Percentiles rank a stretch among this genome's conserved stretches.
Evolutionary conservation across 2,113 vertebrate species (phyloP).

Genomic region (Motacilla alba): DNA sequence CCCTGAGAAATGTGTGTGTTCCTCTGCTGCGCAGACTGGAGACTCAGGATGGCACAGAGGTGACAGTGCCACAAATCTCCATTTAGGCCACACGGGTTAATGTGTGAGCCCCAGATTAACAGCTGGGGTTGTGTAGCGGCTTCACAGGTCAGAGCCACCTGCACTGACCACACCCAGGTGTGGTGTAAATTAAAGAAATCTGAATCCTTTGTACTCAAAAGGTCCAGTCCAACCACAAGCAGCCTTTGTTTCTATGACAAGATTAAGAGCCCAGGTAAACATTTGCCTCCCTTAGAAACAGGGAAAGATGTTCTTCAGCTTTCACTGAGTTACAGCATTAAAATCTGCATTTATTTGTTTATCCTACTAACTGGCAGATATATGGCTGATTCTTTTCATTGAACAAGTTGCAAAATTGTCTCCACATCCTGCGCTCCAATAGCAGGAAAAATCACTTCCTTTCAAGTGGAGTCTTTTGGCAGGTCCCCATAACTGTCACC

Average conservation of each 20-base stretch:
- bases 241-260: not conserved
- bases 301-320: not conserved
- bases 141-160: not conserved
- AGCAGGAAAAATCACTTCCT: not conserved
- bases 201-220: not conserved
- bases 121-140: not conserved
- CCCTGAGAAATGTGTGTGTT: not conserved
- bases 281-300: not conserved
- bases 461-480: not conserved
- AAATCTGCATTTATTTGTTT: not conserved
- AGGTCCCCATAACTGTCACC: not conserved
- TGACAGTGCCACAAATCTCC: constrained; percentile 53
- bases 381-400: not conserved
- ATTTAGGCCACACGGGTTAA: constrained; percentile 11
- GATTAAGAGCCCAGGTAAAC: not conserved
- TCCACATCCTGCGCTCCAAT: not conserved
- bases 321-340: not conserved
- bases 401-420: not conserved
- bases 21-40: not conserved
- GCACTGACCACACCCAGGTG: not conserved
- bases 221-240: not conserved
- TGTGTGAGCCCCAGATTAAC: not conserved
- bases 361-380: not conserved
- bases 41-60: not conserved
- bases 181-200: not conserved